Base-by-base conservation (phyloP, 2,113 vertebrate species). In the Gobiocypris rarus region DNA sequence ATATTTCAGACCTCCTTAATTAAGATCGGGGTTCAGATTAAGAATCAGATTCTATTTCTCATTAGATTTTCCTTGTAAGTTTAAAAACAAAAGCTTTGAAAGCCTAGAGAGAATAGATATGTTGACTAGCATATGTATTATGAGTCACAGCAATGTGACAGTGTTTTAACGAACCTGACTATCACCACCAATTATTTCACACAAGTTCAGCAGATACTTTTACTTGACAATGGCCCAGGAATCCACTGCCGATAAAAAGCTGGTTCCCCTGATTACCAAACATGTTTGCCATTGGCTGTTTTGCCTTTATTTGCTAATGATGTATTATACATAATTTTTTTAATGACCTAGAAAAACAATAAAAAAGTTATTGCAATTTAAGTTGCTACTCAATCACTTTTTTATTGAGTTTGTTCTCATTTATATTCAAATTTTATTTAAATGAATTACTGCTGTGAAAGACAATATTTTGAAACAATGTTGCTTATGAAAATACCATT, bases 31-130 rank as follows among this genome's bases (percentile, higher is more conserved):
- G 69, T 73, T 73, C 43, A 48, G 43, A 77, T 56, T 76, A 31
- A 59, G 11, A 43, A 24, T 59, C 34, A 1, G 54, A 43, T 43
- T 43, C 19, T 5, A 17, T 24, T n/a, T 77, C 75, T 43, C 14
- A 26, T 43, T 41, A 26, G n/a, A 61, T 61, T 24, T 2, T 43
- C 13, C 22, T 61, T 59, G 7, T 1, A 5, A 59, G 2, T 43
- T 56, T 17, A n/a, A 78, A 26, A 78, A 38, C 74, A 76, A 56
- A 56, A 17, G 28, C 74, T 73, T 73, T 45, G 69, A 48, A 73
- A 73, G 41, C 11, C n/a, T 73, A 15, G n/a, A 15, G 38, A 73
- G 41, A 73, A 45, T 24, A 56, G 74, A 34, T 31, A 58, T 24
- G 11, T 58, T n/a, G 19, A 58, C 52, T 14, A 41, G 19, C 22